Conservation (phyloP, 2,113 vertebrate species). For the Xyliphius kryptos region DNA sequence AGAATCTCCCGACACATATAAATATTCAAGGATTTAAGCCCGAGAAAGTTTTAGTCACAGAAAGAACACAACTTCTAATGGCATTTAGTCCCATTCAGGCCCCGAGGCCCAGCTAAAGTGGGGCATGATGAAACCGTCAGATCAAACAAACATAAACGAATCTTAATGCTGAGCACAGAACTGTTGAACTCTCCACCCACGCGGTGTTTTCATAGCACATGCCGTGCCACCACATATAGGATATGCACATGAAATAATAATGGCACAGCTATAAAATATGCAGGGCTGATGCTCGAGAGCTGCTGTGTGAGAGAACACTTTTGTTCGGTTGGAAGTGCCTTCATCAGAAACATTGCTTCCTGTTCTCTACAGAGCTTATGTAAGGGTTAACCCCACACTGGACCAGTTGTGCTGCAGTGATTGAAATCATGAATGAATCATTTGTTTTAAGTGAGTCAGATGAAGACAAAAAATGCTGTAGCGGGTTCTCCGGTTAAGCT, state of each 20-base stretch:
- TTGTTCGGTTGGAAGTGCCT: conserved; percentile 37
- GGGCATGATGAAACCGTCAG: neutral
- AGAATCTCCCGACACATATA: neutral
- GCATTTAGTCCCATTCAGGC: neutral
- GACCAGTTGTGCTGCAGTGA: neutral
- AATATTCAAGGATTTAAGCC: neutral
- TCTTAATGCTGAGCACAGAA: conserved; percentile 22
- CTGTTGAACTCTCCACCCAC: conserved; percentile 20
- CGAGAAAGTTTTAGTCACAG: neutral
- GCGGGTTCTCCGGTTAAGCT: neutral
- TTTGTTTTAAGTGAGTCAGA: neutral
- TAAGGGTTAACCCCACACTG: neutral
- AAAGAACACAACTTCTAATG: neutral
- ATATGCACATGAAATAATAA: conserved; percentile 39
- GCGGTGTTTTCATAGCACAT: conserved; percentile 9
- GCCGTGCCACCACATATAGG: conserved; percentile 20
- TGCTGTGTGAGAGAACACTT: conserved; percentile 41
- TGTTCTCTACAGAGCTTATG: conserved; percentile 16
- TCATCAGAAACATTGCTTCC: conserved; percentile 27
- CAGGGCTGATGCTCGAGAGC: conserved; percentile 52
- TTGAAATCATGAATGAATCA: conserved; percentile 1
- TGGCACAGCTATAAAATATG: conserved; percentile 52
- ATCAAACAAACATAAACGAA: conserved; percentile 31
- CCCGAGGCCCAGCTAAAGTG: conserved; percentile 9
- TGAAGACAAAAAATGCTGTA: neutral